Base-by-base conservation (phyloP, 2,113 vertebrate genomes). In the Ibidorhyncha struthersii region DNA sequence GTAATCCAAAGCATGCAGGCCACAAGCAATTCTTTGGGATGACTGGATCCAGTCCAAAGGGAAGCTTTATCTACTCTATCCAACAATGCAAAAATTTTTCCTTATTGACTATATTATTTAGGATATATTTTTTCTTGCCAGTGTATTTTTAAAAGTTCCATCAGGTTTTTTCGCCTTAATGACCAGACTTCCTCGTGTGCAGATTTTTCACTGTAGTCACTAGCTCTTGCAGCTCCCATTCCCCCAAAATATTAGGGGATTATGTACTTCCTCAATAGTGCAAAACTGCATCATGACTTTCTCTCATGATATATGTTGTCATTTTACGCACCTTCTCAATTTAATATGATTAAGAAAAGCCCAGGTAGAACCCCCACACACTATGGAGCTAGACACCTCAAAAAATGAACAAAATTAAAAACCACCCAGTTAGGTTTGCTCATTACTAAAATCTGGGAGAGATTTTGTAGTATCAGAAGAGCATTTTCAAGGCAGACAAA, bases 261-360 rank as follows among this genome's bases (percentile, higher is more conserved):
- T 43, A 38, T 1, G 1, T 6, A 49, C 27, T 50, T 61, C 67
- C 43, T 49, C 69, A 30, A 4, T 3, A 70, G 45, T 1, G 1
- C 30, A 70, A 38, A 87, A 32, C 7, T 5, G 23, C 34, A 41
- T 69, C 18, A 18, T 3, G 3, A 43, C 40, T 36, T 71, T 72
- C n/a, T 69, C 25, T 41, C 40, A 21, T 18, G 6, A 23, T 27
- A n/a, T 9, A 9, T 27, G 26, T 20, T 53, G n/a, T 15, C 58
- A 80, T 34, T 34, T 6, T 36, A 78, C 14, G 53, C 38, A 88
- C 14, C 34, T 26, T 63, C 27, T 47, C 61, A 45, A n/a, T 50
- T 66, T 62, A 27, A 72, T 86, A 41, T 19, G 1, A 34, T 32
- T 58, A 63, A 65, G 27, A 83, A 87, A 74, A 10, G 10, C n/a